A percentile compares a stretch with the other conserved stretches of the same genome.
phyloP scores from a whole-genome alignment of 2,888 invertebrate species.

The Limnephilus marmoratus region DNA sequence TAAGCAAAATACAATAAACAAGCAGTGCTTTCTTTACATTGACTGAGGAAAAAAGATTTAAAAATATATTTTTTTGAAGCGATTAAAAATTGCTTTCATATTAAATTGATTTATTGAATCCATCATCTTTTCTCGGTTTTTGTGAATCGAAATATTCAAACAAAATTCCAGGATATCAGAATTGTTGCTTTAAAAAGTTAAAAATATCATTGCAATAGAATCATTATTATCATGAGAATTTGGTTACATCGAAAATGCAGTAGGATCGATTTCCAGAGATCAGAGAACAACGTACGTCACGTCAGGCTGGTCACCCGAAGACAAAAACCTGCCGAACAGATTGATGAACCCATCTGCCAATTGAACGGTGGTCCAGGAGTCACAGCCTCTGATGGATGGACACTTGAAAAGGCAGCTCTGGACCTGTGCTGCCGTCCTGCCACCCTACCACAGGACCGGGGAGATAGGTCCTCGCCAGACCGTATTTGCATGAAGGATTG shows the following conservation, averaged over 20 bases:
- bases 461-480: not conserved
- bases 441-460: not conserved
- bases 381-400: slow-evolving; percentile 56
- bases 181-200: no score
- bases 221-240: not conserved
- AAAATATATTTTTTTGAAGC: no score
- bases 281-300: not conserved
- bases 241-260: not conserved
- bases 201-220: not conserved
- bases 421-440: slow-evolving; percentile 14
- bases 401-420: slow-evolving; percentile 63
- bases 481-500: not conserved
- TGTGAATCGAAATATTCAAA: no score
- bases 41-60: no score
- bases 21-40: no score
- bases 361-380: slow-evolving; percentile 62
- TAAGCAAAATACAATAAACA: no score
- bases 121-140: no score
- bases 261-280: not conserved
- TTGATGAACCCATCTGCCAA: slow-evolving; percentile 64
- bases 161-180: no score
- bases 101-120: no score
- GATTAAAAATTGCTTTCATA: no score
- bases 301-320: slow-evolving; percentile 27
- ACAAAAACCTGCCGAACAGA: slow-evolving; percentile 64